Conservation (phyloP, 2,113 vertebrate species). For the Dasyprocta punctata region DNA sequence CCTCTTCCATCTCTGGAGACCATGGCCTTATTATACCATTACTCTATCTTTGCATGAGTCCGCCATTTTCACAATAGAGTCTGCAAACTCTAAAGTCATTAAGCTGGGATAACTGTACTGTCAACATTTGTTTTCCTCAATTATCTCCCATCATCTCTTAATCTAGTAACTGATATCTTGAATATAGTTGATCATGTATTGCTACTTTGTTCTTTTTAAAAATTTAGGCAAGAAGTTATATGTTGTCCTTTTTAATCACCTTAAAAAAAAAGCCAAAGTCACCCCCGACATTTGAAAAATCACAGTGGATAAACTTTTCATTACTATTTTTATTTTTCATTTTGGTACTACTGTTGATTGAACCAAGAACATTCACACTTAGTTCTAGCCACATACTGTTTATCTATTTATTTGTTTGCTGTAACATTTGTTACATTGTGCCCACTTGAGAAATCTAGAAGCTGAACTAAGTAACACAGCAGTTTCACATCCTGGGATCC, state of each 20-base stretch:
- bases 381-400: not conserved
- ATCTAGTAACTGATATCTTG: not conserved
- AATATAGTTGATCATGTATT: not conserved
- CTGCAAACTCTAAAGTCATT: not conserved
- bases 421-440: no score
- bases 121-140: not conserved
- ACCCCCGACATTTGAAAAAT: not conserved
- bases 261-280: not conserved
- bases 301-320: not conserved
- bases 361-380: not conserved
- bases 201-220: not conserved
- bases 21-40: accelerated
- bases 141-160: not conserved
- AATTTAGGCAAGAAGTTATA: not conserved
- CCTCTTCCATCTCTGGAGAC: not conserved
- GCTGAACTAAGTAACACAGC: no score
- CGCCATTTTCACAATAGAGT: not conserved
- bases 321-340: not conserved
- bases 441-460: no score
- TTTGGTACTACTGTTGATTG: not conserved
- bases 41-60: not conserved
- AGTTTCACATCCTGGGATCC: no score
- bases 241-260: not conserved
- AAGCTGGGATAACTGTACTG: not conserved
- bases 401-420: no score